These are phyloP conservation scores for Aldrovandia affinis DNA, from an alignment of 2,797 vertebrate species.

Conservation along the genomic window DNA sequence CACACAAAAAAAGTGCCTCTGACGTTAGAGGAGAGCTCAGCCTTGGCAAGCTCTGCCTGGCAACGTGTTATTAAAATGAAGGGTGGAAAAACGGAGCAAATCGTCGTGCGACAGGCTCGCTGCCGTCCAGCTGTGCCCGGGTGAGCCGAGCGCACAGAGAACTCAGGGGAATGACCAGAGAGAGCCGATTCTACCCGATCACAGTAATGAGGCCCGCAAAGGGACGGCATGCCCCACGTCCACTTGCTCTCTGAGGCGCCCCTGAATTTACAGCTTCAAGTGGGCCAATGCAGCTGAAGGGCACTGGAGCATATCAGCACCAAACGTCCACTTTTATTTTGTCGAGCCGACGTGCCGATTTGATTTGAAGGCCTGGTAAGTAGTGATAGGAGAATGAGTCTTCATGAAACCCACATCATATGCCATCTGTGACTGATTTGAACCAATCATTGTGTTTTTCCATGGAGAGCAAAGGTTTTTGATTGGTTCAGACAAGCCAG, in stretches of 20 bases:
- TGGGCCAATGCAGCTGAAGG: background rate
- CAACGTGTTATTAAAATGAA: background rate
- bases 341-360: background rate
- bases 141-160: background rate
- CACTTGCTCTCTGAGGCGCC: background rate
- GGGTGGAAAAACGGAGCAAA: background rate
- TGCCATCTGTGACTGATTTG: background rate
- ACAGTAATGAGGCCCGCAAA: no score
- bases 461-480: background rate
- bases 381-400: background rate
- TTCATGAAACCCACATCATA: background rate
- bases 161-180: conserved; percentile 1
- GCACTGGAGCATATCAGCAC: background rate
- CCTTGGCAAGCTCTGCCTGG: background rate
- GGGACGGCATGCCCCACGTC: background rate
- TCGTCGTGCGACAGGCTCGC: background rate
- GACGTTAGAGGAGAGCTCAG: background rate
- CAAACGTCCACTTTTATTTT: background rate
- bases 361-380: background rate
- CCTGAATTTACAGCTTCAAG: background rate
- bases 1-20: background rate
- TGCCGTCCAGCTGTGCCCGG: conserved; percentile 1
- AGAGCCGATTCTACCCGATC: background rate
- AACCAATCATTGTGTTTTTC: background rate
- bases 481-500: background rate